phyloP scores from a whole-genome alignment of 2,888 invertebrate genomes.

The Acanthosepion lycidas region DNA sequence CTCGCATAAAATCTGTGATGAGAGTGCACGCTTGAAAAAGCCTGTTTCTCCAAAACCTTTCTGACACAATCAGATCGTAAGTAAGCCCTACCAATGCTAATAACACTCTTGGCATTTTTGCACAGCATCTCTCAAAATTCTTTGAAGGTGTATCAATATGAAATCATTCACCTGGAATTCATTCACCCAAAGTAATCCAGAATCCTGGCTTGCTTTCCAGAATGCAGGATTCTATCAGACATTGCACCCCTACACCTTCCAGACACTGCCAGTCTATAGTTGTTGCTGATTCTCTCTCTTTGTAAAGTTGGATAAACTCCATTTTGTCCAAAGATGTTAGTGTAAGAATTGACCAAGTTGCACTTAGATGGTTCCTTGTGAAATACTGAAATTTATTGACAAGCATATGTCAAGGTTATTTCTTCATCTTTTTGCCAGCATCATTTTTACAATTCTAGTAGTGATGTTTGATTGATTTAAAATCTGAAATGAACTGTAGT shows the following conservation, averaged over 20 bases:
- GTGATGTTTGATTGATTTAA: no score
- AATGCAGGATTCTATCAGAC: background rate
- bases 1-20: background rate
- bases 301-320: background rate
- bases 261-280: no score
- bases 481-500: no score
- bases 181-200: background rate
- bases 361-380: no score
- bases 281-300: background rate
- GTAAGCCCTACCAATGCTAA: background rate
- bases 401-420: no score
- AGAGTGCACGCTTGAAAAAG: background rate
- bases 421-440: no score
- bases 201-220: background rate
- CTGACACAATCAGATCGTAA: background rate
- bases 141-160: background rate
- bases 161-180: background rate
- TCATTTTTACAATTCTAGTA: no score
- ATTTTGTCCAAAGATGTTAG: background rate
- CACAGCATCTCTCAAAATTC: background rate
- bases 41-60: background rate
- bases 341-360: no score
- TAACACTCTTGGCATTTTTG: background rate
- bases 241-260: no score
- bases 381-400: no score